Evolutionary conservation across 1,140 invertebrate species (phyloP).

Genomic region (Drosophila miranda): DNA sequence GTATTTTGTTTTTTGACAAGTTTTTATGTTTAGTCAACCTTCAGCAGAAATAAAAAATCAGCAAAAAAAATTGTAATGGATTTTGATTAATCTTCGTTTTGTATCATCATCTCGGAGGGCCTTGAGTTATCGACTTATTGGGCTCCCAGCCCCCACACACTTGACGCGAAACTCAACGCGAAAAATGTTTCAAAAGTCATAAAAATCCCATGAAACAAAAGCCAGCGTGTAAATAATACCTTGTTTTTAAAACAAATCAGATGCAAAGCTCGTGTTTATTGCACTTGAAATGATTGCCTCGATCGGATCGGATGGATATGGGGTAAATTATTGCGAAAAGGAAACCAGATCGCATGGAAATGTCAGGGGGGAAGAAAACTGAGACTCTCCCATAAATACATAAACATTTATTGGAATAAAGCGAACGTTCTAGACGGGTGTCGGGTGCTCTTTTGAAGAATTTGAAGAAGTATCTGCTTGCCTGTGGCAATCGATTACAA

Average conservation of each 20-base stretch:
- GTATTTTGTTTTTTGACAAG: constrained; percentile 45
- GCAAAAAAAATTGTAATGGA: constrained; percentile 58
- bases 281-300: constrained; percentile 31
- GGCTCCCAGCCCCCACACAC: constrained; percentile 32
- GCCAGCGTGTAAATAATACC: constrained; percentile 35
- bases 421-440: constrained; percentile 11
- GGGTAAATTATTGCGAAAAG: background rate
- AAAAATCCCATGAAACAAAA: constrained; percentile 6
- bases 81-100: constrained; percentile 52
- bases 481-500: constrained; percentile 9
- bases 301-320: too few relatives aligned
- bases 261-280: constrained; percentile 25
- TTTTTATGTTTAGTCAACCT: constrained; percentile 59
- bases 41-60: constrained; percentile 29
- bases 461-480: background rate
- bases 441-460: constrained; percentile 27
- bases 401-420: constrained; percentile 41
- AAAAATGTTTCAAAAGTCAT: constrained; percentile 39
- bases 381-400: constrained; percentile 21
- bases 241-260: constrained; percentile 15
- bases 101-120: constrained; percentile 48
- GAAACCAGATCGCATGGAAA: constrained; percentile 18
- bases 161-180: constrained; percentile 8
- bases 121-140: constrained; percentile 68
- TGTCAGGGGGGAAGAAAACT: constrained; percentile 43